Base-by-base conservation (phyloP, 2,888 invertebrate species). In the Tridacna gigas region DNA sequence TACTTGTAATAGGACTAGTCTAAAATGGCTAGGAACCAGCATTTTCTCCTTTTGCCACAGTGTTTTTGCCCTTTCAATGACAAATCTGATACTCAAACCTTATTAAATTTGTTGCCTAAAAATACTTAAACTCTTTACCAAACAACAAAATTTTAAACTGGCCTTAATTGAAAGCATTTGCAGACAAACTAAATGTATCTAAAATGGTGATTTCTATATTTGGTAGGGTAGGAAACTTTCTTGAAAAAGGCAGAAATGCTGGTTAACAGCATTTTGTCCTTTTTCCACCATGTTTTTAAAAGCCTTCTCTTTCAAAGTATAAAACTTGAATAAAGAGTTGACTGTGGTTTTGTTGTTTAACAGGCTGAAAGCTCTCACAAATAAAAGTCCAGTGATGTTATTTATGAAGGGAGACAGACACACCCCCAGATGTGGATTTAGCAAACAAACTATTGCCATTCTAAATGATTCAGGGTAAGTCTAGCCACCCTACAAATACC, bases 361-460 rank as follows among this genome's bases (percentile, higher is more conserved):
- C 90, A 93, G 93, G 80, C 86, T 93, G 45, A 92, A 92, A 74
- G 77, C 74, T 18, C 73, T 93, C 20, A 90, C 90, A 74, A 93
- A 89, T 78, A 81, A 86, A 48, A 85, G 91, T 4, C 85, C 89
- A 37, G 94, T 95, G 26, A 95, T 96, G 94, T 91, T 96, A n/a
- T 96, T 96, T 91, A 95, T 95, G 95, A 96, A 96, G 90, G 96
- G 96, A 63, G 91, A 92, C 76, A 94, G 95, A 3, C 88, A 93
- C 7, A 89, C 90, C 15, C 96, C 96, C 11, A 86, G 90, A 75
- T 93, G 93, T 89, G 96, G 96, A 22, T 96, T 96, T 90, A 96
- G 96, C 96, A 97, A 92, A 76, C 97, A 97, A 88, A 96, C 98
- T 25, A 96, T 98, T 87, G 96, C 96, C 86, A 96, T 99, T 86